Percentiles rank a stretch among this genome's conserved stretches.
phyloP scores from a whole-genome alignment of 1,140 invertebrate species.

The Neotoxoptera formosana region DNA sequence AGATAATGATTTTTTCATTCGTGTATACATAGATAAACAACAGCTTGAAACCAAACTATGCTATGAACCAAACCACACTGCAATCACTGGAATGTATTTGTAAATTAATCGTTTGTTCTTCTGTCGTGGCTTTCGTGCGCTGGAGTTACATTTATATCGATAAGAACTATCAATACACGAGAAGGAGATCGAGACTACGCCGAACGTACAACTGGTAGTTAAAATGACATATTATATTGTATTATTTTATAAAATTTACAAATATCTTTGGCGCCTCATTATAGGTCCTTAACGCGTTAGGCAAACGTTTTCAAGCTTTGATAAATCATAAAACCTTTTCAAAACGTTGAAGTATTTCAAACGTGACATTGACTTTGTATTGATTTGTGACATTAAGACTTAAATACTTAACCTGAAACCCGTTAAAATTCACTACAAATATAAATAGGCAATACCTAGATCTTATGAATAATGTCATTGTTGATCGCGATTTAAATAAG shows the following conservation, averaged over 20 bases:
- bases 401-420: neutral
- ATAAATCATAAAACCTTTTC: neutral
- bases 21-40: slow-evolving; percentile 16
- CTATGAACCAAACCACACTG: neutral
- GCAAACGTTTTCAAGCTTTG: neutral
- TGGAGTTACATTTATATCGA: neutral
- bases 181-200: neutral
- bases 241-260: neutral
- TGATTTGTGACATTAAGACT: neutral
- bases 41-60: neutral
- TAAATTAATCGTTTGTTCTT: neutral
- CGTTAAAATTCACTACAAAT: neutral
- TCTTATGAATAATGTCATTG: neutral
- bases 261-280: neutral
- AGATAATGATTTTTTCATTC: neutral
- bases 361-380: neutral
- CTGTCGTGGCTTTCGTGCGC: neutral
- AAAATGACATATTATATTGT: neutral
- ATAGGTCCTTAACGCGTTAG: neutral
- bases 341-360: neutral
- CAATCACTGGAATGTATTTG: neutral
- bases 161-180: neutral
- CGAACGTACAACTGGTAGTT: neutral
- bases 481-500: neutral
- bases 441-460: neutral